A percentile compares a stretch with the other conserved stretches of the same genome.
These are phyloP conservation scores for Parotocinclus haroldoi DNA, from an alignment of 2,797 vertebrate species.

Conservation along the genomic window DNA sequence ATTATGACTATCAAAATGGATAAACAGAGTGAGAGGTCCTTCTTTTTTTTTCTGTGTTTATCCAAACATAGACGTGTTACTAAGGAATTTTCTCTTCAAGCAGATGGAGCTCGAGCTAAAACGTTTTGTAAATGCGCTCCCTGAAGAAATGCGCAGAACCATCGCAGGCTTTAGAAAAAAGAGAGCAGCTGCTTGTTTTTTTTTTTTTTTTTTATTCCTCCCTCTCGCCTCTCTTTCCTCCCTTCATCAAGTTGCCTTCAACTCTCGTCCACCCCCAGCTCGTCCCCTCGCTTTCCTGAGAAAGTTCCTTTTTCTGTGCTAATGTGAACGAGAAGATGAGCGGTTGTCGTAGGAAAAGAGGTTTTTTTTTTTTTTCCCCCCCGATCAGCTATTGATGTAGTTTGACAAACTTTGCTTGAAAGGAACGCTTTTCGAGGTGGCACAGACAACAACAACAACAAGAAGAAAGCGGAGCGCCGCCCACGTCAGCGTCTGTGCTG, in stretches of 20 bases:
- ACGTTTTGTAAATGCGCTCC: conserved; percentile 49
- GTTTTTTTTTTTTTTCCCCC: no score
- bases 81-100: conserved; percentile 16
- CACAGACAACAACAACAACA: conserved; percentile 53
- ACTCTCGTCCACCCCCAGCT: conserved; percentile 62
- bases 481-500: conserved; percentile 53
- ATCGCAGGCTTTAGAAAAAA: conserved; percentile 7
- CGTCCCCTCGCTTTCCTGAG: conserved; percentile 16
- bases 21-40: conserved; percentile 18
- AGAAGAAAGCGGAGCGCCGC: conserved; percentile 57
- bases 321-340: conserved; percentile 28
- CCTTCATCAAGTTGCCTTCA: conserved; percentile 51
- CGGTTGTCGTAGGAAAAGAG: conserved; percentile 46
- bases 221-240: not conserved
- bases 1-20: conserved; percentile 1
- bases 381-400: conserved; percentile 71
- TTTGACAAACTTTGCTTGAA: conserved; percentile 78
- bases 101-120: conserved; percentile 42
- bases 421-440: conserved; percentile 70
- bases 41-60: conserved; percentile 13
- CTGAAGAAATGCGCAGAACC: conserved; percentile 33
- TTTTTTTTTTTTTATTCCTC: conserved; percentile 2
- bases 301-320: conserved; percentile 11
- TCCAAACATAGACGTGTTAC: conserved; percentile 24
- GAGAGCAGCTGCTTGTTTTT: conserved; percentile 27